Conservation (phyloP, 2,888 invertebrate species). For the Drepana falcataria region DNA sequence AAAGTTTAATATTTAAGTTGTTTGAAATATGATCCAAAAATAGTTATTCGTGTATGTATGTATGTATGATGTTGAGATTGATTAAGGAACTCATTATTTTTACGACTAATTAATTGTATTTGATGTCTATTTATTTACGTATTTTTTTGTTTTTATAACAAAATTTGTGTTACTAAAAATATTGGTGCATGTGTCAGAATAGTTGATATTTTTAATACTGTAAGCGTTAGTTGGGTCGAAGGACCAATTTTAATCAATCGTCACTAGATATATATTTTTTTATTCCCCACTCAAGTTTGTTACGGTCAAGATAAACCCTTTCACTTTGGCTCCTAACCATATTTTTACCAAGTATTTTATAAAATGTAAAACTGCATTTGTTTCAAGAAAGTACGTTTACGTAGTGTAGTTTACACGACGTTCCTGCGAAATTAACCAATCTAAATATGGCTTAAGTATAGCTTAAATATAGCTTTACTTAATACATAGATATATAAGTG, state of each 20-base stretch:
- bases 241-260: constrained; percentile 6
- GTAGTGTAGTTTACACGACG: no score
- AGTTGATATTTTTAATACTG: constrained; percentile 13
- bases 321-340: no score
- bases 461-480: no score
- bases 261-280: no score
- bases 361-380: no score
- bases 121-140: constrained; percentile 20
- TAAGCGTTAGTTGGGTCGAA: constrained; percentile 8
- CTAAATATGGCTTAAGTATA: no score
- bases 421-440: no score
- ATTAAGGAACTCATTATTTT: constrained; percentile 24
- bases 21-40: not conserved
- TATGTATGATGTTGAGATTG: constrained; percentile 26
- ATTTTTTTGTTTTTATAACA: constrained; percentile 2
- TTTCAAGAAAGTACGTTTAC: no score
- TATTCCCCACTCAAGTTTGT: no score
- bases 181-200: constrained; percentile 12
- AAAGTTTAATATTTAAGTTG: not conserved
- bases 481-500: no score
- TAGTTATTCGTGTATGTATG: constrained; percentile 1
- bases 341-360: no score
- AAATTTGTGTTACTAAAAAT: constrained; percentile 1
- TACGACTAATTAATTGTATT: constrained; percentile 2
- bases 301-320: no score